A percentile compares a stretch with the other conserved stretches of the same genome.
Conservation (phyloP, 2,797 vertebrate genomes). For the Enteromius treurensis region DNA sequence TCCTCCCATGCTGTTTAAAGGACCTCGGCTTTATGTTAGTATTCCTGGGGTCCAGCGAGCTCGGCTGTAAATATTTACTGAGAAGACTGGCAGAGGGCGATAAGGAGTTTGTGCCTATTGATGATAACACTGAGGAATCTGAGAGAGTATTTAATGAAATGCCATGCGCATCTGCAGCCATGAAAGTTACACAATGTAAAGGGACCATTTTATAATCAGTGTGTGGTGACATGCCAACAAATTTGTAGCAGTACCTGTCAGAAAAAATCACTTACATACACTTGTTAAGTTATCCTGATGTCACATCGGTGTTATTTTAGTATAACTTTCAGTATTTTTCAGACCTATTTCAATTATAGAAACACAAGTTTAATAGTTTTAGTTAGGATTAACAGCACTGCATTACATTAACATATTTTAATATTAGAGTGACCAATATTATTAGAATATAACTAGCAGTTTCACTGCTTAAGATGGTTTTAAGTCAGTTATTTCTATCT, state of each 20-base stretch:
- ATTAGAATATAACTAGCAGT: background rate
- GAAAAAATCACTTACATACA: background rate
- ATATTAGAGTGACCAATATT: background rate
- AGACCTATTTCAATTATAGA: background rate
- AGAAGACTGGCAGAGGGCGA: conserved; percentile 73
- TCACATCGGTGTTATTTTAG: background rate
- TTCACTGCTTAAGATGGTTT: background rate
- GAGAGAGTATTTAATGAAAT: conserved; percentile 76
- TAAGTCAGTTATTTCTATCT: background rate
- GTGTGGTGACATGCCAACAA: background rate
- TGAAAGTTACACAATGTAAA: conserved; percentile 53
- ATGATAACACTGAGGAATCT: conserved; percentile 75
- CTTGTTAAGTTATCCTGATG: background rate
- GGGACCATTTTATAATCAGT: background rate
- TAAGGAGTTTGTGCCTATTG: conserved; percentile 75
- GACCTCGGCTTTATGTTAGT: conserved; percentile 72
- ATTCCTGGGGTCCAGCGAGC: conserved; percentile 71
- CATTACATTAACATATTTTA: background rate
- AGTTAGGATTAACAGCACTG: background rate
- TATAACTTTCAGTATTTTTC: background rate
- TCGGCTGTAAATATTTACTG: conserved; percentile 80
- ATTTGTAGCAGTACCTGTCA: background rate
- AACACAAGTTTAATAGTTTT: background rate
- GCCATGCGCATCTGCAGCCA: conserved; percentile 70
- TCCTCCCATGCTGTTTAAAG: conserved; percentile 66